phyloP scores from a whole-genome alignment of 2,888 invertebrate species.

The Pediacus dermestoides region DNA sequence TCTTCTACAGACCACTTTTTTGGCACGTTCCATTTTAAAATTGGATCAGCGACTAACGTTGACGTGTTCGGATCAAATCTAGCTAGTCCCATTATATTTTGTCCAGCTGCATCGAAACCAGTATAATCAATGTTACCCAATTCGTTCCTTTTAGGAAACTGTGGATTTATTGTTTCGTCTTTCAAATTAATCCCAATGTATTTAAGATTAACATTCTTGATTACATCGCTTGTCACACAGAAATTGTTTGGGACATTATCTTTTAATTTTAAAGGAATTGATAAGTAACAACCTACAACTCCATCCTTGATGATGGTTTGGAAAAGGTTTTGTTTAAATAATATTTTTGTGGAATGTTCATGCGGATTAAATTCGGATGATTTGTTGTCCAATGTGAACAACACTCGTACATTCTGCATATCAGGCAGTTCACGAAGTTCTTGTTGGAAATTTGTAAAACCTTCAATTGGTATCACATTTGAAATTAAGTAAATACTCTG shows the following conservation, averaged over 20 bases:
- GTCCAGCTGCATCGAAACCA: constrained; percentile 49
- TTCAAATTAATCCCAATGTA: constrained; percentile 42
- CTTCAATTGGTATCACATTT: constrained; percentile 41
- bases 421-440: constrained; percentile 33
- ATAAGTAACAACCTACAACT: constrained; percentile 32
- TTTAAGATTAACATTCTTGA: constrained; percentile 35
- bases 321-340: constrained; percentile 69
- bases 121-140: constrained; percentile 46
- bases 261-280: constrained; percentile 38
- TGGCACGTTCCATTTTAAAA: constrained; percentile 66
- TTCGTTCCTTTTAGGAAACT: constrained; percentile 32
- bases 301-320: constrained; percentile 70
- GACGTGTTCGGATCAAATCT: constrained; percentile 38
- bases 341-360: constrained; percentile 60
- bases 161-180: constrained; percentile 41
- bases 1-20: constrained; percentile 69
- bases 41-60: constrained; percentile 42
- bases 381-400: constrained; percentile 60
- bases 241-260: constrained; percentile 27
- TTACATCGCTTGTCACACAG: constrained; percentile 23
- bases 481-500: constrained; percentile 42
- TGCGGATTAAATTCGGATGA: constrained; percentile 45
- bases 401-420: constrained; percentile 35
- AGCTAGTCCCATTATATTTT: constrained; percentile 67
- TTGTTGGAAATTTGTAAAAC: constrained; percentile 39